Evolutionary conservation across 2,797 vertebrate species (phyloP).

Genomic region (Bradypodion pumilum): DNA sequence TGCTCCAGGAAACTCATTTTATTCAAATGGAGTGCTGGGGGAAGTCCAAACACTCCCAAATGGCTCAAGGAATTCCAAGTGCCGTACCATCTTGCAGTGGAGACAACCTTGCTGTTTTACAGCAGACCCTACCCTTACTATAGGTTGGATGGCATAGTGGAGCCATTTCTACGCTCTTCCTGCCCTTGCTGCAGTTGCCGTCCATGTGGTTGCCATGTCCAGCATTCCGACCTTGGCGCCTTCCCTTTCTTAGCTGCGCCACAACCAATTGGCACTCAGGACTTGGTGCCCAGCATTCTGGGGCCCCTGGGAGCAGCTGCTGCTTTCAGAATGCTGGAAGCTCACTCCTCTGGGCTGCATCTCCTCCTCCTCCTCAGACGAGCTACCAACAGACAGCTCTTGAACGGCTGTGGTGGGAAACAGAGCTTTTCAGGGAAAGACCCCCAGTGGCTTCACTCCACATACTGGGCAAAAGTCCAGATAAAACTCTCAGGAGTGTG

Average conservation of each 20-base stretch:
- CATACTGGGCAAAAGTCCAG: not conserved
- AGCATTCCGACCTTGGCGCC: not conserved
- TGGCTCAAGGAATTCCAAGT: too few species aligned
- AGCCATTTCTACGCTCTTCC: not conserved
- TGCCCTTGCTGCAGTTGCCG: too few species aligned
- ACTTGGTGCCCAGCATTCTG: not conserved
- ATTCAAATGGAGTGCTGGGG: too few species aligned
- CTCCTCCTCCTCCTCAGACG: too few species aligned
- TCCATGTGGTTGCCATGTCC: not conserved
- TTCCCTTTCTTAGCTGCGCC: constrained; percentile 7
- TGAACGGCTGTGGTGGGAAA: not conserved
- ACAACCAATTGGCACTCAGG: not conserved
- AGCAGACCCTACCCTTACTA: too few species aligned
- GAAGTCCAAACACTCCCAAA: too few species aligned
- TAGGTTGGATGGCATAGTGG: too few species aligned
- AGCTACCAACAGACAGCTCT: not conserved
- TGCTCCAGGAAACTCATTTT: too few species aligned
- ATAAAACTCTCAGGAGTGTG: too few species aligned
- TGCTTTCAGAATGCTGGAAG: not conserved
- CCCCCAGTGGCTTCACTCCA: not conserved
- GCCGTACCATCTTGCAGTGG: too few species aligned
- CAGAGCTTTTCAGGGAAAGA: not conserved
- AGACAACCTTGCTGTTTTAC: too few species aligned
- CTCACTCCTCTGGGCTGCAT: not conserved
- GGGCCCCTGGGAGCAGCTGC: not conserved